Evolutionary conservation across 2,797 vertebrate species (phyloP).

Genomic region (Geotrypetes seraphini): DNA sequence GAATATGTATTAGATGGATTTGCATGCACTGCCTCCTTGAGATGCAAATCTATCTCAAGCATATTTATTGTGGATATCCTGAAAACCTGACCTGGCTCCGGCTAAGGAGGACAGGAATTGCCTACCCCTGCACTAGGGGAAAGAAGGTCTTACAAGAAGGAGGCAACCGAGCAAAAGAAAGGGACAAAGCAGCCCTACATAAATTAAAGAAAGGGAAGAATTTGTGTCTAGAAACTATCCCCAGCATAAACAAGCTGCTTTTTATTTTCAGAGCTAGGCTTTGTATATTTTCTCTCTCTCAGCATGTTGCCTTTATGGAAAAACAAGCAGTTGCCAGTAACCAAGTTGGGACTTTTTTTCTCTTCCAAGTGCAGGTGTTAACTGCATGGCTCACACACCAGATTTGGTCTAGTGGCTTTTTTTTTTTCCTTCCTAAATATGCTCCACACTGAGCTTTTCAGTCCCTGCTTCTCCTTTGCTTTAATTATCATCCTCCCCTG

Average conservation of each 20-base stretch:
- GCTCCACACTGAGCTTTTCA: conserved; percentile 26
- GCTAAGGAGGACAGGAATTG: too few relatives aligned
- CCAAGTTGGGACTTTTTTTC: too few relatives aligned
- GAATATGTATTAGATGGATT: too few relatives aligned
- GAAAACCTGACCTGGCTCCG: too few relatives aligned
- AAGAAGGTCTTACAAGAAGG: neutral
- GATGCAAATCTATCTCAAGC: too few relatives aligned
- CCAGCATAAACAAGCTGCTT: neutral
- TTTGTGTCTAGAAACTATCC: neutral
- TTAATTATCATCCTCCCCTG: conserved; percentile 41
- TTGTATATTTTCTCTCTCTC: neutral
- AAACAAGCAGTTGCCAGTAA: neutral
- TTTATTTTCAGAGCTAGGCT: neutral
- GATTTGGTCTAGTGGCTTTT: conserved; percentile 22
- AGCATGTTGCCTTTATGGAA: neutral
- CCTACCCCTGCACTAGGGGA: too few relatives aligned
- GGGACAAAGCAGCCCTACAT: accelerated
- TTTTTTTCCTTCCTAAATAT: conserved; percentile 16
- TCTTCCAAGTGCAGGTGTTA: neutral
- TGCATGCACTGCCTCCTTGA: too few relatives aligned
- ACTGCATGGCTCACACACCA: conserved; percentile 10
- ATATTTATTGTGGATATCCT: too few relatives aligned
- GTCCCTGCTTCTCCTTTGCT: neutral
- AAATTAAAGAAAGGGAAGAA: neutral
- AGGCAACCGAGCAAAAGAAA: neutral